Base-by-base conservation (phyloP, 23 tunicate genomes). In the Botrylloides violaceus region DNA sequence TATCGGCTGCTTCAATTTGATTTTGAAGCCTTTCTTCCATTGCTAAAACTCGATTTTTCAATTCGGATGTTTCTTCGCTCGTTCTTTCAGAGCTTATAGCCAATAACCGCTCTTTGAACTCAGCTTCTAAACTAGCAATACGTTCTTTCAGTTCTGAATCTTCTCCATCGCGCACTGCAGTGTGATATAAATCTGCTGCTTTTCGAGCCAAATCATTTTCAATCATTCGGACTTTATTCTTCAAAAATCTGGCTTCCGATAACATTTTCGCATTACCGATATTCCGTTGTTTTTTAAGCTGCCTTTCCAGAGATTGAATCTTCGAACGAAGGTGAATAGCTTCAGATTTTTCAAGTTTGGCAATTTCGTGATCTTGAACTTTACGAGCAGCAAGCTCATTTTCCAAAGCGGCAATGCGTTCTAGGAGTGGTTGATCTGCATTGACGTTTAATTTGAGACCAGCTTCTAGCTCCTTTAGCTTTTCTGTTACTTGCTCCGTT, bases 261-360 rank as follows among this genome's bases (percentile, higher is more conserved):
- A 37, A 31, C 32, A 76, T 38, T 20, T 58, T 43, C 25, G 77
- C 21, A 76, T 76, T 60, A 35, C 58, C 66, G 21, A 29, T 27
- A 37, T 76, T 39, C 36, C 37, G 20, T 5, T 32, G 36, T 37
- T 55, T 72, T 72, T 76, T 61, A 36, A 83, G 53, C 37, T 77
- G 66, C 15, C 58, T 43, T 32, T 83, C 80, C 33, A 83, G 49
- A 21, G 56, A 19, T 20, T 43, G 26, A 61, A 83, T 25, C 47
- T 83, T 83, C 34, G 72, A 66, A 26, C 66, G 61, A 21, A 83
- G 31, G 22, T 26, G 23, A 57, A 77, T 60, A 29, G 90, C 90
- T 53, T 83, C 82, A 29, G 59, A 34, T 64, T 77, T 66, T 20
- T 49, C 61, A 19, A 35, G 36, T 43, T 26, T 68, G 25, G 74